Evolutionary conservation across 30 jellyfish, hydroid and myxozoan species (phyloP).

Genomic region (Hydractinia symbiolongicarpus): DNA sequence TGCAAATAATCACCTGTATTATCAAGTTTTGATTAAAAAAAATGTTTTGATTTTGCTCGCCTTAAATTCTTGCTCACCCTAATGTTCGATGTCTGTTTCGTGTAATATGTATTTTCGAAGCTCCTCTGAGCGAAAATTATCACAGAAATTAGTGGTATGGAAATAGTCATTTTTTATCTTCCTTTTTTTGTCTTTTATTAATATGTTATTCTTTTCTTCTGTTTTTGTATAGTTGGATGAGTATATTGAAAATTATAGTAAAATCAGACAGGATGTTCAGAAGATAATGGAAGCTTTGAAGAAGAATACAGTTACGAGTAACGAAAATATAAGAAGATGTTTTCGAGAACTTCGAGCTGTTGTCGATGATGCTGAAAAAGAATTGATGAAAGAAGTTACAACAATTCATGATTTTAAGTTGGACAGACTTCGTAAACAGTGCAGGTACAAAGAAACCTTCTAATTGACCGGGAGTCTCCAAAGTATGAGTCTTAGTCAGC

Average conservation of each 20-base stretch:
- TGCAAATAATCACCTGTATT: too few species aligned
- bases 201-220: background rate
- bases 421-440: conserved; percentile 44
- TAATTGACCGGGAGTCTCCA: background rate
- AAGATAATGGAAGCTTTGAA: conserved; percentile 49
- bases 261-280: conserved; percentile 59
- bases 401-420: conserved; percentile 29
- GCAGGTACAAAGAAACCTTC: conserved; percentile 29
- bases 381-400: conserved; percentile 27
- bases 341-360: conserved; percentile 46
- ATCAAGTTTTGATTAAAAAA: too few species aligned
- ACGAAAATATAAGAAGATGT: conserved; percentile 41
- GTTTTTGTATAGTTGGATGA: conserved; percentile 37
- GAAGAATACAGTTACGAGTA: conserved; percentile 33
- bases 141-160: too few species aligned
- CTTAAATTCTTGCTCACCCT: too few species aligned
- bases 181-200: too few species aligned
- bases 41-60: too few species aligned
- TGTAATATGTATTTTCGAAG: too few species aligned
- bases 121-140: too few species aligned
- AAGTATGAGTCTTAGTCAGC: background rate
- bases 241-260: conserved; percentile 46
- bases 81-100: too few species aligned
- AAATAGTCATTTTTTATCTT: too few species aligned
- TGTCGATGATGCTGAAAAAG: conserved; percentile 43